A percentile compares a stretch with the other conserved stretches of the same genome.
Conservation (phyloP, 2,113 vertebrate genomes). For the Mixornis gularis region DNA sequence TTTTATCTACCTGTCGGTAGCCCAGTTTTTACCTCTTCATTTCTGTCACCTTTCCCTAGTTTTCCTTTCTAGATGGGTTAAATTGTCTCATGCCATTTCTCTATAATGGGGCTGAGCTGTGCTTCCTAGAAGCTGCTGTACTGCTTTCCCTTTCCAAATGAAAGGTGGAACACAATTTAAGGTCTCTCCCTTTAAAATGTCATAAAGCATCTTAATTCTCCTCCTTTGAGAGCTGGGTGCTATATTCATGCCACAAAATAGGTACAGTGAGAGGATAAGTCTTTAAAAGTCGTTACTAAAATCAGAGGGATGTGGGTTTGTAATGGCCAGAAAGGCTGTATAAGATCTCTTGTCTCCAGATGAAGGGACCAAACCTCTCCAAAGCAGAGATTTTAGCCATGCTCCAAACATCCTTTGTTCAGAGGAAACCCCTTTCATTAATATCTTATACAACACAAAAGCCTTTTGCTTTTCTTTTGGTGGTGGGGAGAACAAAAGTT, state of each 20-base stretch:
- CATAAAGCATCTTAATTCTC: background rate
- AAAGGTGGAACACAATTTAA: background rate
- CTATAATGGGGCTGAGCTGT: background rate
- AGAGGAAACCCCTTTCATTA: slow-evolving; percentile 33
- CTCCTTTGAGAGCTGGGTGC: background rate
- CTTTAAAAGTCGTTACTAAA: background rate
- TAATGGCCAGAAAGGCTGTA: background rate
- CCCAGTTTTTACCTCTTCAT: background rate
- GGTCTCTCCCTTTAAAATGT: background rate
- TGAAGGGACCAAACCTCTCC: background rate
- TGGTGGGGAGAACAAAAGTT: background rate
- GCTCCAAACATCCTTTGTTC: slow-evolving; percentile 5
- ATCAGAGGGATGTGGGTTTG: background rate
- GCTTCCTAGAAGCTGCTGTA: background rate
- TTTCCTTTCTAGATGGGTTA: background rate
- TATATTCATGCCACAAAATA: background rate
- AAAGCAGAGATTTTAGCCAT: background rate
- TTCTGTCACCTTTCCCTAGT: background rate
- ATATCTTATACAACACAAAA: background rate
- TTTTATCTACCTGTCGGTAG: background rate
- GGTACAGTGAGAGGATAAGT: background rate
- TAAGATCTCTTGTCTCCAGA: background rate
- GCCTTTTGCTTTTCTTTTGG: slow-evolving; percentile 15
- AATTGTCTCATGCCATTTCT: background rate
- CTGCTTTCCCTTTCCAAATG: background rate